phyloP scores from a whole-genome alignment of 2,888 invertebrate species.

The Congeria kusceri region DNA sequence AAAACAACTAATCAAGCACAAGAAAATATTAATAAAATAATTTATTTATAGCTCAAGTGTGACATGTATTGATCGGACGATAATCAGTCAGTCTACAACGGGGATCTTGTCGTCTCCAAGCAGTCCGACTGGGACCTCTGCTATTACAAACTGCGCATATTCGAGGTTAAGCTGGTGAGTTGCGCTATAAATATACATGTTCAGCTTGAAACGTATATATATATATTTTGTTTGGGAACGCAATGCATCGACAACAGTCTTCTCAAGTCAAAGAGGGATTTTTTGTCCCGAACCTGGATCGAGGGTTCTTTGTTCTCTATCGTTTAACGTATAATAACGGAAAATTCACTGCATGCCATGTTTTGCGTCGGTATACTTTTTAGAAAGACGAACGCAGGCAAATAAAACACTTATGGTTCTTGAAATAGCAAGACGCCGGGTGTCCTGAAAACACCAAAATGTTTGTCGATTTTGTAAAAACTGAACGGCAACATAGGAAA shows the following conservation, averaged over 20 bases:
- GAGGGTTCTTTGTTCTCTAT: too few relatives aligned
- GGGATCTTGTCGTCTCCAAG: slow-evolving; percentile 87
- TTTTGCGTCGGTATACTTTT: background rate
- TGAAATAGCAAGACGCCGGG: slow-evolving; percentile 92
- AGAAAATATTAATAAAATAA: too few relatives aligned
- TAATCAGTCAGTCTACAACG: slow-evolving; percentile 88
- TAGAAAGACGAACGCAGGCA: slow-evolving; percentile 76
- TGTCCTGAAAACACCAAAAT: slow-evolving; percentile 87
- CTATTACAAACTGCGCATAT: slow-evolving; percentile 88
- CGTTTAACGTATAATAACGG: too few relatives aligned
- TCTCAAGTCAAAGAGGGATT: too few relatives aligned
- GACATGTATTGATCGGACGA: slow-evolving; percentile 90
- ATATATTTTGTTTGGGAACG: too few relatives aligned
- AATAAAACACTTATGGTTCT: slow-evolving; percentile 90
- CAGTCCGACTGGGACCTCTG: slow-evolving; percentile 85
- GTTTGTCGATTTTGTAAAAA: slow-evolving; percentile 88
- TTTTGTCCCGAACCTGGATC: too few relatives aligned
- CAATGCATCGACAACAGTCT: too few relatives aligned
- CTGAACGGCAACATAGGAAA: slow-evolving; percentile 87
- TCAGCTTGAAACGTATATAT: too few relatives aligned
- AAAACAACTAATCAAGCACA: too few relatives aligned
- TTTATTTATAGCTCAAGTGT: slow-evolving; percentile 88
- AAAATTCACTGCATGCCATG: too few relatives aligned
- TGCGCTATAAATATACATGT: background rate
- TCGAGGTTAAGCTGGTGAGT: slow-evolving; percentile 87